These are phyloP conservation scores for Tetanocera ferruginea DNA, from an alignment of 2,888 invertebrate genomes.

Conservation along the genomic window DNA sequence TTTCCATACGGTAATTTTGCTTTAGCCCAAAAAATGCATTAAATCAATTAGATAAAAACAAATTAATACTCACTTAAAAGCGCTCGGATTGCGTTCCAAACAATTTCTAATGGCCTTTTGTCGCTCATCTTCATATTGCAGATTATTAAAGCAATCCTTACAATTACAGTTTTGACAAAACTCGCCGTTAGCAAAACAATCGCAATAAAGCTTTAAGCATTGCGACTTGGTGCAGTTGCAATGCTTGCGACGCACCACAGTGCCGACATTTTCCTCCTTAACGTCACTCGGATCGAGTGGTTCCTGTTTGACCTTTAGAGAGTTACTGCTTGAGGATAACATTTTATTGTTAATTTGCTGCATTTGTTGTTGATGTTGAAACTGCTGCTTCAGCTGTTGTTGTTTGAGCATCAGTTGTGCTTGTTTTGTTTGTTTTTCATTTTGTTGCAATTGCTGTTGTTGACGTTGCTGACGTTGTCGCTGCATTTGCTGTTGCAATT, in stretches of 20 bases:
- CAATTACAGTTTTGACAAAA: slow-evolving; percentile 99
- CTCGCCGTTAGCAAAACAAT: slow-evolving; percentile 99
- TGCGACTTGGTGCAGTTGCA: slow-evolving; percentile 99
- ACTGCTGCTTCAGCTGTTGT: slow-evolving; percentile 21
- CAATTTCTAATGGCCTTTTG: slow-evolving; percentile 95
- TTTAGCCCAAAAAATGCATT: background rate
- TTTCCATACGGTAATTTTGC: no score
- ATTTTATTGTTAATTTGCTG: slow-evolving; percentile 22
- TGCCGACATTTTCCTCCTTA: slow-evolving; percentile 45
- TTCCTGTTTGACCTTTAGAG: slow-evolving; percentile 52
- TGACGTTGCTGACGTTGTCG: slow-evolving; percentile 28
- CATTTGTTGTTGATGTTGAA: background rate
- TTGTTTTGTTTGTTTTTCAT: background rate
- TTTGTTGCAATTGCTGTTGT: slow-evolving; percentile 33
- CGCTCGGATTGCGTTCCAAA: slow-evolving; percentile 96
- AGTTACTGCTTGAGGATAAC: background rate
- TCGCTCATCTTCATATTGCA: slow-evolving; percentile 94
- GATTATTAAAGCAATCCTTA: slow-evolving; percentile 95
- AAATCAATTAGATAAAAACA: background rate
- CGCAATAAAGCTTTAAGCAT: slow-evolving; percentile 98
- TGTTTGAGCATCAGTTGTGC: slow-evolving; percentile 19
- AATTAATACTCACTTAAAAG: slow-evolving; percentile 77
- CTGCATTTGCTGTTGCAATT: slow-evolving; percentile 26
- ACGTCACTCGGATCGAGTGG: slow-evolving; percentile 37
- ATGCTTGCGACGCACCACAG: slow-evolving; percentile 80